Evolutionary conservation across 2,797 vertebrate species (phyloP).

Genomic region (Hafferia zeledoni): DNA sequence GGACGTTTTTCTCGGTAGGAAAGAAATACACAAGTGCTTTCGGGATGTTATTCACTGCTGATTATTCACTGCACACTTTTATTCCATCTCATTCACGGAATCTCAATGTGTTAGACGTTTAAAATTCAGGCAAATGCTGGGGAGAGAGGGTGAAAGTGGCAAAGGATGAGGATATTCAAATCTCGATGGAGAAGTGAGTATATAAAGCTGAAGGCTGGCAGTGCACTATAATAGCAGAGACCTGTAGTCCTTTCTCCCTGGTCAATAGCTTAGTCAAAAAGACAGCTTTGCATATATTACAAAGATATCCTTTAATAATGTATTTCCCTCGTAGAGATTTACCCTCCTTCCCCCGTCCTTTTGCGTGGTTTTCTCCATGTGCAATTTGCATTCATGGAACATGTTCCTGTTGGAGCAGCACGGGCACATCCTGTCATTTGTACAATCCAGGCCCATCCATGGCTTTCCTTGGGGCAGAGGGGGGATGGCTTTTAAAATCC

Average conservation of each 20-base stretch:
- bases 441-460: not conserved
- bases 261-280: constrained; percentile 39
- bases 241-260: constrained; percentile 2
- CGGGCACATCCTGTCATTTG: not conserved
- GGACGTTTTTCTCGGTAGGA: constrained; percentile 59
- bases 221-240: not conserved
- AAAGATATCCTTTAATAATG: not conserved
- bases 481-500: not conserved
- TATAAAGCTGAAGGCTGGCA: constrained; percentile 47
- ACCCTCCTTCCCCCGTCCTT: not conserved
- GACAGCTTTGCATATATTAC: constrained; percentile 45
- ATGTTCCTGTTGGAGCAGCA: not conserved
- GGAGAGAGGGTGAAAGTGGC: constrained; percentile 42
- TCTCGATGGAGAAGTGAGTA: constrained; percentile 19
- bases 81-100: constrained; percentile 55
- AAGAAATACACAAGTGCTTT: constrained; percentile 63
- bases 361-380: not conserved
- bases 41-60: constrained; percentile 64
- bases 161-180: constrained; percentile 40
- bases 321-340: not conserved
- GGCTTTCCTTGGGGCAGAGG: not conserved
- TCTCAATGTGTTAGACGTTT: constrained; percentile 63
- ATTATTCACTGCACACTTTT: constrained; percentile 66
- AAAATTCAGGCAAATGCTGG: constrained; percentile 35
- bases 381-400: not conserved